phyloP scores from a whole-genome alignment of 2,797 vertebrate species.

The Momotus momota region DNA sequence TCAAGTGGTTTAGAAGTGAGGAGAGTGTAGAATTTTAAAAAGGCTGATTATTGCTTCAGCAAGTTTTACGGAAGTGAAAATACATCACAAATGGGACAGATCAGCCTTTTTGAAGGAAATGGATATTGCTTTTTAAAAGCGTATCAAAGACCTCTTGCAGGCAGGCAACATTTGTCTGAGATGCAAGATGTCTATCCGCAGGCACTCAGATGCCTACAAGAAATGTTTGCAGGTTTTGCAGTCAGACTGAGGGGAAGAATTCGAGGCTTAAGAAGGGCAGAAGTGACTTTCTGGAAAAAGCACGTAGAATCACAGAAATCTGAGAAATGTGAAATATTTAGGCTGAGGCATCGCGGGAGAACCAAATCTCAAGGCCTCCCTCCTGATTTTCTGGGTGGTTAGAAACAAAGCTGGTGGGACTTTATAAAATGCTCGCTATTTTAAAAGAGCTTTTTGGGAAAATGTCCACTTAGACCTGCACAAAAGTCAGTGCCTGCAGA shows the following conservation, averaged over 20 bases:
- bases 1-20: conserved; percentile 24
- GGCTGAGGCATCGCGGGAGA: not conserved
- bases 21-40: conserved; percentile 37
- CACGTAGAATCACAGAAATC: not conserved
- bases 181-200: not conserved
- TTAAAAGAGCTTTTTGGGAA: not conserved
- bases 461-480: not conserved
- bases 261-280: not conserved
- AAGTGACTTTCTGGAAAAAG: not conserved
- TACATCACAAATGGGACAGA: conserved; percentile 26
- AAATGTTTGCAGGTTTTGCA: not conserved
- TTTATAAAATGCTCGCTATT: not conserved
- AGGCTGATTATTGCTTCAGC: conserved; percentile 42
- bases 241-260: not conserved
- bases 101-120: conserved; percentile 35
- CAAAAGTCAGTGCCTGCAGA: not conserved
- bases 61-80: conserved; percentile 29
- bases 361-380: not conserved
- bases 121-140: conserved; percentile 36
- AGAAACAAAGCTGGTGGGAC: not conserved
- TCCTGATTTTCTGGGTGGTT: not conserved
- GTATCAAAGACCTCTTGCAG: not conserved
- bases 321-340: not conserved
- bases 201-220: not conserved
- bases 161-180: not conserved